A percentile compares a stretch with the other conserved stretches of the same genome.
phyloP scores from a whole-genome alignment of 92 coral and sea anemone genomes.

The Anthopleura xanthogrammica region DNA sequence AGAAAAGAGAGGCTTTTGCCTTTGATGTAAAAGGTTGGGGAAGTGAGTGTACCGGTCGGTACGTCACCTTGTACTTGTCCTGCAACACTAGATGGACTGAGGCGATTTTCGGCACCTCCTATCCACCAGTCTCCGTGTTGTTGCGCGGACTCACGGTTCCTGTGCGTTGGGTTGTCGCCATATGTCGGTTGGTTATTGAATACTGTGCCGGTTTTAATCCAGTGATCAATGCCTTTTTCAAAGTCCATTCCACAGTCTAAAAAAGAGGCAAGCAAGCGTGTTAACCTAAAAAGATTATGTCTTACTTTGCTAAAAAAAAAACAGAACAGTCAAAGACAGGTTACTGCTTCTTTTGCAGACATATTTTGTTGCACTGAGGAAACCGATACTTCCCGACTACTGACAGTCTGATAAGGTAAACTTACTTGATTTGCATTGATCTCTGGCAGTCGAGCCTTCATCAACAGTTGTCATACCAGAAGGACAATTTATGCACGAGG shows the following conservation, averaged over 20 bases:
- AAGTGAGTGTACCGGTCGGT: slow-evolving; percentile 59
- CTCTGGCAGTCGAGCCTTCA: slow-evolving; percentile 46
- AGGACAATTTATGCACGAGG: slow-evolving; percentile 47
- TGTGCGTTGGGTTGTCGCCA: slow-evolving; percentile 51
- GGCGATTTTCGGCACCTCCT: slow-evolving; percentile 56
- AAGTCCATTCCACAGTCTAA: slow-evolving; percentile 55
- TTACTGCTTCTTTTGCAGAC: background rate
- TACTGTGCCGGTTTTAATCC: slow-evolving; percentile 52
- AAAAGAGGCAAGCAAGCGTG: background rate
- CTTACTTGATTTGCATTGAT: slow-evolving; percentile 51
- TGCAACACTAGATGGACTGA: slow-evolving; percentile 24
- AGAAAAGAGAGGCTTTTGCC: slow-evolving; percentile 45
- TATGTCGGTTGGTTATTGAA: slow-evolving; percentile 57
- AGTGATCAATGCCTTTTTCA: slow-evolving; percentile 49
- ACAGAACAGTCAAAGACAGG: background rate
- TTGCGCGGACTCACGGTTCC: slow-evolving; percentile 43
- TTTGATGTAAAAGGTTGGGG: slow-evolving; percentile 42
- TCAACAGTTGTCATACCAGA: slow-evolving; percentile 48
- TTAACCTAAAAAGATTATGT: background rate
- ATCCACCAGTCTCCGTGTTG: slow-evolving; percentile 70
- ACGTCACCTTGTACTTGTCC: slow-evolving; percentile 47
- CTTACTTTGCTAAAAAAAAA: background rate
- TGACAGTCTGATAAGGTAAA: background rate
- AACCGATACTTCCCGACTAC: background rate
- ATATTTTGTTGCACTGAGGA: no score